Evolutionary conservation across 35 echinoderm and acorn worm species (phyloP).

Genomic region (Heliocidaris erythrogramma): DNA sequence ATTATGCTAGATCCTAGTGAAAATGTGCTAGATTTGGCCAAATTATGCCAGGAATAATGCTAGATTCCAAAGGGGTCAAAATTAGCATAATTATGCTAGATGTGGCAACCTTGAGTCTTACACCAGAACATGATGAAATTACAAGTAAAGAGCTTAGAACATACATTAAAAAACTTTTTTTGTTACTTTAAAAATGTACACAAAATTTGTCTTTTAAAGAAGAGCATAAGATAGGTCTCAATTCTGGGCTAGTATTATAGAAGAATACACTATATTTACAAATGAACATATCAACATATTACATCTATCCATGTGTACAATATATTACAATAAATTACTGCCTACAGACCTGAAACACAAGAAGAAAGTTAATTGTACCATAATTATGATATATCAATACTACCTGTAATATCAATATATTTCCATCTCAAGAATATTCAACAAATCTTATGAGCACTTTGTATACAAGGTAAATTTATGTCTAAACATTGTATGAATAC

Average conservation of each 20-base stretch:
- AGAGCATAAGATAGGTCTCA: not conserved
- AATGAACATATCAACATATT: not conserved
- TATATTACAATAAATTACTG: conserved; percentile 6
- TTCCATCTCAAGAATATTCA: not conserved
- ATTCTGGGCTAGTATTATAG: not conserved
- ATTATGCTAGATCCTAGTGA: too few species aligned
- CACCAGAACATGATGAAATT: too few species aligned
- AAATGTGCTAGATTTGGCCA: too few species aligned
- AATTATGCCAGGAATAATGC: too few species aligned
- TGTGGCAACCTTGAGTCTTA: too few species aligned
- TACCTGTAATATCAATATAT: not conserved
- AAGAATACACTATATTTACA: not conserved
- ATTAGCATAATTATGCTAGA: too few species aligned
- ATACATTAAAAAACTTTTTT: too few species aligned
- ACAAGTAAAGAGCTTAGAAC: too few species aligned
- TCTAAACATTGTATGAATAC: not conserved
- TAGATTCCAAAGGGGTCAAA: too few species aligned
- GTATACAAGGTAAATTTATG: not conserved
- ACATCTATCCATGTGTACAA: not conserved
- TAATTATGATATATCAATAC: not conserved
- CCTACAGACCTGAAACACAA: not conserved
- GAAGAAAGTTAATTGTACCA: not conserved
- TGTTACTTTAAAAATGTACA: too few species aligned
- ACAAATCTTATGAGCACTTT: not conserved
- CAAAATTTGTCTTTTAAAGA: too few species aligned